Percentiles rank a stretch among this genome's conserved stretches.
Conservation (phyloP, 1,140 invertebrate genomes). For the Hylaeus volcanicus region DNA sequence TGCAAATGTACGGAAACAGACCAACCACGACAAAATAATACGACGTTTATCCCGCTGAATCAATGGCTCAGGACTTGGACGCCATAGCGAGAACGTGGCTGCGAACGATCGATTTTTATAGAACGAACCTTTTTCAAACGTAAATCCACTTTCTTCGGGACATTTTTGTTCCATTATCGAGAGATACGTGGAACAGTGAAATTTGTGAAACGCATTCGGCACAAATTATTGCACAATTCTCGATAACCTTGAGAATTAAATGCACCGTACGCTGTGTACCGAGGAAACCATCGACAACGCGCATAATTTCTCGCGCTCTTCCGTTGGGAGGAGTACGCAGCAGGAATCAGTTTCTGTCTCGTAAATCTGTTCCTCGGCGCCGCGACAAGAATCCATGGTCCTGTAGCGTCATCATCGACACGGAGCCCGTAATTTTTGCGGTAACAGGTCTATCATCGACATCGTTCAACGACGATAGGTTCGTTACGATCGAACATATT, state of each 20-base stretch:
- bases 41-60: slow-evolving; percentile 27
- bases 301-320: background rate
- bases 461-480: slow-evolving; percentile 40
- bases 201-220: too few species aligned
- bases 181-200: too few species aligned
- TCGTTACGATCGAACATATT: slow-evolving; percentile 33
- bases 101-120: background rate
- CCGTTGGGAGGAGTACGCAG: background rate
- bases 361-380: slow-evolving; percentile 35
- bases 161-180: too few species aligned
- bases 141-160: too few species aligned
- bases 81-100: background rate
- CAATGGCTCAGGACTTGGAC: background rate
- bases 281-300: background rate
- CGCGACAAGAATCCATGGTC: background rate
- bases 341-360: slow-evolving; percentile 26
- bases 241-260: too few species aligned
- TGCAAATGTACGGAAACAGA: background rate
- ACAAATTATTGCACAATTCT: too few species aligned
- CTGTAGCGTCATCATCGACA: slow-evolving; percentile 24
- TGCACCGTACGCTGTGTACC: background rate
- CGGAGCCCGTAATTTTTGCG: slow-evolving; percentile 21
- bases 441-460: slow-evolving; percentile 48
- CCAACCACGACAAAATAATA: slow-evolving; percentile 21
- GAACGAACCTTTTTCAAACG: too few species aligned